Evolutionary conservation across 2,113 vertebrate species (phyloP).

Genomic region (Colaptes auratus): DNA sequence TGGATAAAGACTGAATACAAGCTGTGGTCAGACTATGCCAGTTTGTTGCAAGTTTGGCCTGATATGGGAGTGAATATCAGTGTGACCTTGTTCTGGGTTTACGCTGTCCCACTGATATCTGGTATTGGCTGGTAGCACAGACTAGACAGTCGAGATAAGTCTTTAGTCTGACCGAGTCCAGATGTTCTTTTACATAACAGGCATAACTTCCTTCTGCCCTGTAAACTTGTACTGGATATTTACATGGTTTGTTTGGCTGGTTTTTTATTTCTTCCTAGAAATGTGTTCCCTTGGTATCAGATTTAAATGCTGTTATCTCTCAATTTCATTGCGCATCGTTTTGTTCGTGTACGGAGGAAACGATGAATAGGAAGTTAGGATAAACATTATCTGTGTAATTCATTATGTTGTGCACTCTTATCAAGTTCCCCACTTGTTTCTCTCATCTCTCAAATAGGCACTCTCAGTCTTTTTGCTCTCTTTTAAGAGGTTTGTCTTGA

Average conservation of each 20-base stretch:
- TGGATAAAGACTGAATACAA: neutral
- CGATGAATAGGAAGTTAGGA: constrained; percentile 11
- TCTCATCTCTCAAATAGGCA: constrained; percentile 30
- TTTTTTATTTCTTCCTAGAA: neutral
- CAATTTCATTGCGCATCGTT: constrained; percentile 17
- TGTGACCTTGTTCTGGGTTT: neutral
- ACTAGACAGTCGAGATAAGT: neutral
- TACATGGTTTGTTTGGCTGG: neutral
- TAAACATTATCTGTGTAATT: constrained; percentile 33
- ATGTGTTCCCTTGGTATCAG: constrained; percentile 31
- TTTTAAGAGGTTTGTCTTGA: constrained; percentile 18
- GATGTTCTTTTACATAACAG: neutral
- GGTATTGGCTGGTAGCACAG: neutral
- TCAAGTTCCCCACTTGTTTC: neutral
- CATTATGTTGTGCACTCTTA: constrained; percentile 13
- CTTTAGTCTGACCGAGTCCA: neutral
- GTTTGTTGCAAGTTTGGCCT: neutral
- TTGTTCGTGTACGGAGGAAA: constrained; percentile 22
- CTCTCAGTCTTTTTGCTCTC: neutral
- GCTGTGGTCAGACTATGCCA: neutral
- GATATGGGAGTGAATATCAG: neutral
- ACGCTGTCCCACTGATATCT: neutral
- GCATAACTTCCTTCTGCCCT: neutral
- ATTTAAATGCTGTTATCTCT: constrained; percentile 21
- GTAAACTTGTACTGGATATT: neutral